Evolutionary conservation across 2,797 vertebrate genomes (phyloP), one percentile per base, ranked within the genome.

Genomic region (Sandelia bainsii): DNA sequence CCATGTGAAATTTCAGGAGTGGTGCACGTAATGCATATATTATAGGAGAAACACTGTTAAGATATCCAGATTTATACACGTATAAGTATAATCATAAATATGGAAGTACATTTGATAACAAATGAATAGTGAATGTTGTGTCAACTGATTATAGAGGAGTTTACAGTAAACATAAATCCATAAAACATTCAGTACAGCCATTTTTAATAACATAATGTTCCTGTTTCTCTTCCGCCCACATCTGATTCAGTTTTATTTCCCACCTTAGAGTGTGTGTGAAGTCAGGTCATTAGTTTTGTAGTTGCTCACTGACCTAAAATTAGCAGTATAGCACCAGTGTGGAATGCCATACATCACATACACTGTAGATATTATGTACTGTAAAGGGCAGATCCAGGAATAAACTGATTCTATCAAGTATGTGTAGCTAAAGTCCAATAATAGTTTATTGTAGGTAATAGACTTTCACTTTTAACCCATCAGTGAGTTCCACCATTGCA

Each of bases 301-400:
- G 61, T 68, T 73, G 37, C 50, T 73, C 69, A 69, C 64, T 54
- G 25, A 16, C 46, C 75, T 80, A 79, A 80, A 85, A 68, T 62
- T 62, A 74, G 50, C 44, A 25, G 8, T 40, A 10, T 19, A 62
- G 67, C 12, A 4, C 39, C 13, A 50, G 22, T 10, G 34, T 62
- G 29, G 20, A 59, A 53, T 10, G 13, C 34, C n/a, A 25, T 6
- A 39, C 59, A 65, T 63, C 8, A 62, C 10, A 48, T 50, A 39
- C 3, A 12, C n/a, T 39, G 13, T 8, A 7, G 7, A 62, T 32
- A 22, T 44, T 1, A 44, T 32, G 1, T 8, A 32, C 7, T 19
- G 23, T 19, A 25, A 52, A 62, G 23, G 10, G 7, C 22, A 51
- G 20, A 45, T 1, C 17, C 46, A 25, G 20, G 2, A 57, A 42